Evolutionary conservation across 2,113 vertebrate genomes (phyloP), one percentile per base, ranked within the genome.

Genomic region (Sander lucioperca): DNA sequence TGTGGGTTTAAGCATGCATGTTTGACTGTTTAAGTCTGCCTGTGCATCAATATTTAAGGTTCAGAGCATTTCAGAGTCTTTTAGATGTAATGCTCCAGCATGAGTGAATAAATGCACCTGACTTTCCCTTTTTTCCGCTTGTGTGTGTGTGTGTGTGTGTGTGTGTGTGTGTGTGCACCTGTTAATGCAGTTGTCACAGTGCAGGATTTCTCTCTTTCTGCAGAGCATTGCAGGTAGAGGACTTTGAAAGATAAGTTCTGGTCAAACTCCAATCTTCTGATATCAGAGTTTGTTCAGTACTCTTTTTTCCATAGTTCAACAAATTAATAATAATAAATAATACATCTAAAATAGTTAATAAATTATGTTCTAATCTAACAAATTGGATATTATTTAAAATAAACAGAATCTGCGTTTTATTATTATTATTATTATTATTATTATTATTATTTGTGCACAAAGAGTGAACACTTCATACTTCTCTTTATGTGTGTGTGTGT

Each of bases 241-340:
- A 65, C 76, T 65, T 83, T 78, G 45, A 65, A 58, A 82, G 72
- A 80, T 63, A 65, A 78, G 56, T 66, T 61, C 12, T 77, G 58
- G 58, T 72, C 59, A 70, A 68, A 81, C 39, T 72, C 39, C 10
- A 30, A 77, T 45, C 67, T 64, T 81, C 77, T 66, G 59, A 85
- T 76, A 66, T 58, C 79, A 43, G 61, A 83, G 61, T 70, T 57
- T 45, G 48, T 53, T 50, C 54, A 76, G 36, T 39, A 39, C 39
- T 39, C 9, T 10, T 39, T 39, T 39, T 39, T 39, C 5, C 4
- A 33, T 39, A 39, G 39, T 10, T 39, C 39, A 39, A 39, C 9
- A 10, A 39, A 39, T 39, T 39, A 39, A 39, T 39, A 39, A 39
- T 39, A 39, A 36, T 36, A 36, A 36, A 36, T 36, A 36, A 36